phyloP scores from a whole-genome alignment of 2,113 vertebrate genomes.

The Kobus ellipsiprymnus region DNA sequence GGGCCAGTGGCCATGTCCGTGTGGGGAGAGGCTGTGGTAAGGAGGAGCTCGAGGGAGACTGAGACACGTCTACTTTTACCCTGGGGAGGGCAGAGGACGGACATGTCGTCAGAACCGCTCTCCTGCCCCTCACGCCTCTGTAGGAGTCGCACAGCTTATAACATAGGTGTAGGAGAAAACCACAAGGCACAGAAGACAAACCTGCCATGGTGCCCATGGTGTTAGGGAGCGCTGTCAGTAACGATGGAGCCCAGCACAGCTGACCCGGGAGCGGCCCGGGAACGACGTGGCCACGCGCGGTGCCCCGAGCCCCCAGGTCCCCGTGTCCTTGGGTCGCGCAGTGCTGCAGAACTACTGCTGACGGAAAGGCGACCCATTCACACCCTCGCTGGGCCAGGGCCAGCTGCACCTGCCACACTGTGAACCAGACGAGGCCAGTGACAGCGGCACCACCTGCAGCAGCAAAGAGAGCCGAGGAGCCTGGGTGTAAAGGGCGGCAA shows the following conservation, averaged over 20 bases:
- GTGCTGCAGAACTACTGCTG: background rate
- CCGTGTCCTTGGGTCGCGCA: background rate
- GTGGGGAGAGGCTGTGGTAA: background rate
- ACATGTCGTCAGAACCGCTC: background rate
- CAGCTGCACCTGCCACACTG: background rate
- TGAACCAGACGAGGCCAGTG: fast-evolving
- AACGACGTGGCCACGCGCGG: background rate
- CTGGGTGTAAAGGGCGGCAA: fast-evolving
- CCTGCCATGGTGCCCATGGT: background rate
- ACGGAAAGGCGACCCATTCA: background rate
- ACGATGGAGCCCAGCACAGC: background rate
- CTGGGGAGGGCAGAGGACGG: background rate
- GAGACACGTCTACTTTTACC: background rate
- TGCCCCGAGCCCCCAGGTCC: background rate
- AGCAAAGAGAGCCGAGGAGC: background rate
- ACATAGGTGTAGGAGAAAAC: background rate
- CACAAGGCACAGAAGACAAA: background rate
- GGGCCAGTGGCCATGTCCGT: fast-evolving
- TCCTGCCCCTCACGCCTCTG: background rate
- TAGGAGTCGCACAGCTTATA: background rate
- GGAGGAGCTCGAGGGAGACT: background rate
- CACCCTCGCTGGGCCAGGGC: background rate
- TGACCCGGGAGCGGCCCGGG: background rate
- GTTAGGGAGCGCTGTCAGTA: background rate
- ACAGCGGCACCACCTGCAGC: background rate